Evolutionary conservation across 1,140 invertebrate genomes (phyloP).

Genomic region (Steinernema feltiae): DNA sequence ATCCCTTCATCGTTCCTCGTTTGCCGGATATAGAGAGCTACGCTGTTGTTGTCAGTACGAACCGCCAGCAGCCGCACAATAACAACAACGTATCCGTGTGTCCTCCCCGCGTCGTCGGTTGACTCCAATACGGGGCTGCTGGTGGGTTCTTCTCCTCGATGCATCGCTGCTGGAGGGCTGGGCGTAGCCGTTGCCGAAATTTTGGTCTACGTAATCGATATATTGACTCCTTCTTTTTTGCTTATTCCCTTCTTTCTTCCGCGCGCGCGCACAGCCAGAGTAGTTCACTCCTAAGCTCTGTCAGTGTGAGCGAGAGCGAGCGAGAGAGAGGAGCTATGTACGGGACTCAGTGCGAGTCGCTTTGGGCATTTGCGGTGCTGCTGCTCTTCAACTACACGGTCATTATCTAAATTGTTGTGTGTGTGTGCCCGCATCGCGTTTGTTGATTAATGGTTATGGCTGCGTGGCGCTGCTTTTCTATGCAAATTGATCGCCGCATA

Average conservation of each 20-base stretch:
- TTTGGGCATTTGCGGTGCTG: too few relatives aligned
- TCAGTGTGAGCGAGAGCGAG: too few relatives aligned
- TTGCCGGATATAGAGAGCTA: too few relatives aligned
- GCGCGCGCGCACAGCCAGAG: neutral
- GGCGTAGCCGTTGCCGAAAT: neutral
- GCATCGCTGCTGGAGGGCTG: too few relatives aligned
- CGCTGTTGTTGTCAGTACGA: too few relatives aligned
- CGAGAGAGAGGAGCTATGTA: too few relatives aligned
- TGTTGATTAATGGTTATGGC: neutral
- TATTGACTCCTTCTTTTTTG: conserved; percentile 15
- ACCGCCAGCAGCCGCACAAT: too few relatives aligned
- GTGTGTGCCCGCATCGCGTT: neutral
- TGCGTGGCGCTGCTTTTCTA: neutral
- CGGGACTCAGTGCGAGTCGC: neutral
- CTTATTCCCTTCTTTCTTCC: neutral
- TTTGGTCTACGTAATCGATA: conserved; percentile 9
- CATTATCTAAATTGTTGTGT: conserved; percentile 12
- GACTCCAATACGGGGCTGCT: too few relatives aligned
- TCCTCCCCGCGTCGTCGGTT: too few relatives aligned
- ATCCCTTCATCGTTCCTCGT: too few relatives aligned
- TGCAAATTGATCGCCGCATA: neutral
- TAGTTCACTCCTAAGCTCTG: neutral
- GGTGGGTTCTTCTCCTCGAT: too few relatives aligned
- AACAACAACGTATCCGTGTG: too few relatives aligned
- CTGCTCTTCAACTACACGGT: neutral